These are phyloP conservation scores for Aurelia aurita DNA, from an alignment of 30 jellyfish, hydroid and myxozoan genomes.

Conservation along the genomic window DNA sequence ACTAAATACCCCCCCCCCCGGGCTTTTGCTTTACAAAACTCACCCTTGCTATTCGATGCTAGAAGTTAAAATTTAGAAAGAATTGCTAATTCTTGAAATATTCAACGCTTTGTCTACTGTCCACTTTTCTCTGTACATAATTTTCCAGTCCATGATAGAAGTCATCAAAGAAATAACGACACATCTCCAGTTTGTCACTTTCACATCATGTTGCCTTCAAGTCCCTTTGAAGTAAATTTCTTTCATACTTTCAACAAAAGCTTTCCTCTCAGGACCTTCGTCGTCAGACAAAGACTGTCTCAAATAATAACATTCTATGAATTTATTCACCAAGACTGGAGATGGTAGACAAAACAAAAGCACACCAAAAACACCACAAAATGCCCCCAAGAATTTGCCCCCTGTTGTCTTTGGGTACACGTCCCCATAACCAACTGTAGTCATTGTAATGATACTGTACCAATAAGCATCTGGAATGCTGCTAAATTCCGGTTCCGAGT, in stretches of 20 bases:
- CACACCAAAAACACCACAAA: slow-evolving; percentile 77
- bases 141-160: too few relatives aligned
- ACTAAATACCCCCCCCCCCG: too few relatives aligned
- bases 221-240: slow-evolving; percentile 61
- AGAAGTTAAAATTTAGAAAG: neutral
- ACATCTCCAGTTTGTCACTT: too few relatives aligned
- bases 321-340: slow-evolving; percentile 87
- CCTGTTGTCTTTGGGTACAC: slow-evolving; percentile 75
- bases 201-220: neutral
- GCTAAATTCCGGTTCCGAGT: slow-evolving; percentile 3
- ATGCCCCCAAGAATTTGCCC: slow-evolving; percentile 82
- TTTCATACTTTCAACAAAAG: slow-evolving; percentile 81
- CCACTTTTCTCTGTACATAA: too few relatives aligned
- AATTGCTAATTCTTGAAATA: neutral
- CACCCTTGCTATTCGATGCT: too few relatives aligned
- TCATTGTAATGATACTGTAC: slow-evolving; percentile 85
- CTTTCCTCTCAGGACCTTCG: slow-evolving; percentile 65
- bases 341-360: slow-evolving; percentile 90
- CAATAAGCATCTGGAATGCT: slow-evolving; percentile 88
- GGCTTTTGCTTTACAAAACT: too few relatives aligned
- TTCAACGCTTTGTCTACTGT: neutral
- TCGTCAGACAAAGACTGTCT: slow-evolving; percentile 35
- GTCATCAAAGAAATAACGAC: too few relatives aligned
- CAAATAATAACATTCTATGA: slow-evolving; percentile 81
- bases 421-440: slow-evolving; percentile 96